These are phyloP conservation scores for Drosophila lacicola DNA, from an alignment of 2,888 invertebrate genomes.

Conservation along the genomic window DNA sequence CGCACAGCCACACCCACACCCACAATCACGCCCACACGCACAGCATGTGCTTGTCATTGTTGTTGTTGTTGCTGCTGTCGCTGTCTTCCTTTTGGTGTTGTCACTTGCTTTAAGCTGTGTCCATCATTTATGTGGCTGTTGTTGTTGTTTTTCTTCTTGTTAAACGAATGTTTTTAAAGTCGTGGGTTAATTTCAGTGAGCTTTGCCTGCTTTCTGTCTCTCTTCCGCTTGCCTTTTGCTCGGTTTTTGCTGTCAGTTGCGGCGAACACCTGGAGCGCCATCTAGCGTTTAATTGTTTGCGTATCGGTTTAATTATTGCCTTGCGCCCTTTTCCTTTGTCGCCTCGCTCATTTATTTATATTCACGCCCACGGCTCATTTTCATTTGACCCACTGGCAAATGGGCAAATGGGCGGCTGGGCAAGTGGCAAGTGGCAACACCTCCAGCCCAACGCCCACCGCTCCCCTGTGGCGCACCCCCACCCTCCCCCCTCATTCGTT, in stretches of 20 bases:
- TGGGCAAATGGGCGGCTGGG: slow-evolving; percentile 14
- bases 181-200: slow-evolving; percentile 52
- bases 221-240: neutral
- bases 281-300: slow-evolving; percentile 77
- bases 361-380: slow-evolving; percentile 79
- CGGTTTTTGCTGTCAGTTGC: slow-evolving; percentile 44
- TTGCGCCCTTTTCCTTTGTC: slow-evolving; percentile 48
- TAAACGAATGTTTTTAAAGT: slow-evolving; percentile 57
- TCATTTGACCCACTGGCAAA: slow-evolving; percentile 71
- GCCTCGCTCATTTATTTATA: slow-evolving; percentile 71
- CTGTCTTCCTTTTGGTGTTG: slow-evolving; percentile 44
- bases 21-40: slow-evolving; percentile 10
- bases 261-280: slow-evolving; percentile 65
- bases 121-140: slow-evolving; percentile 42
- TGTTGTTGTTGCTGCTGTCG: slow-evolving; percentile 33
- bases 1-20: slow-evolving; percentile 8
- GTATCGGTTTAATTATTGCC: slow-evolving; percentile 78
- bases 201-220: neutral
- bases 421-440: slow-evolving; percentile 41
- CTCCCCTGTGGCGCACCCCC: slow-evolving; percentile 8
- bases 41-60: slow-evolving; percentile 30
- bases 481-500: slow-evolving; percentile 19
- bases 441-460: neutral
- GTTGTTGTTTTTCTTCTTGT: slow-evolving; percentile 16
- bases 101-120: slow-evolving; percentile 55